Evolutionary conservation across 2,113 vertebrate species (phyloP).

Genomic region (Furnarius figulus): DNA sequence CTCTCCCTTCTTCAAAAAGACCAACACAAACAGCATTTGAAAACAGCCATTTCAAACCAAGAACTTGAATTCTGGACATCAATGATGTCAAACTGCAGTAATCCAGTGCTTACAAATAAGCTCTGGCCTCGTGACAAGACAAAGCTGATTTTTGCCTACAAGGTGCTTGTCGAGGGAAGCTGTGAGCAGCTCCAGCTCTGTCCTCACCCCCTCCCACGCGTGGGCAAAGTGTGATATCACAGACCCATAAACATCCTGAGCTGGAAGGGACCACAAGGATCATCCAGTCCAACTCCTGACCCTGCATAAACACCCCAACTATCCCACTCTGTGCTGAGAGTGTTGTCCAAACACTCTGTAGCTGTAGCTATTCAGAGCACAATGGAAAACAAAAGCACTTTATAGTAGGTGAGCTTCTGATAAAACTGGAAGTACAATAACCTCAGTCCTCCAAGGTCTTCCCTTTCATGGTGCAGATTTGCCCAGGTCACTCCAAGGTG

Average conservation of each 20-base stretch:
- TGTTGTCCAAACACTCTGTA: background rate
- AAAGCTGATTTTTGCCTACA: background rate
- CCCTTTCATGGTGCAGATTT: background rate
- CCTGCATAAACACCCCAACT: background rate
- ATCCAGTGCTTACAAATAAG: background rate
- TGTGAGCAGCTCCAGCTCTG: fast-evolving
- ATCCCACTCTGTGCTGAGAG: background rate
- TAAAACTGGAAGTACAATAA: background rate
- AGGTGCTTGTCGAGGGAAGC: background rate
- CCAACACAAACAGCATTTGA: constrained; percentile 15
- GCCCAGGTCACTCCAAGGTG: background rate
- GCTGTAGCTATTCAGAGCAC: background rate
- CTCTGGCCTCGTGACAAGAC: background rate
- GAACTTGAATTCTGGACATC: background rate
- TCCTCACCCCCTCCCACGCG: fast-evolving
- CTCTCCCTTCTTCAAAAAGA: background rate
- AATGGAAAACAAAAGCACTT: background rate
- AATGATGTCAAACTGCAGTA: background rate
- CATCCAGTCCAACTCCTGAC: background rate
- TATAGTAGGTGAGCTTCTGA: background rate
- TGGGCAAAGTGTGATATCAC: background rate
- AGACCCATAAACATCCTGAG: background rate
- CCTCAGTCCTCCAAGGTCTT: background rate
- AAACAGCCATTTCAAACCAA: background rate
- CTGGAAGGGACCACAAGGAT: background rate